A percentile compares a stretch with the other conserved stretches of the same genome.
phyloP scores from a whole-genome alignment of 1,140 invertebrate genomes.

The Aradophagus sp. region DNA sequence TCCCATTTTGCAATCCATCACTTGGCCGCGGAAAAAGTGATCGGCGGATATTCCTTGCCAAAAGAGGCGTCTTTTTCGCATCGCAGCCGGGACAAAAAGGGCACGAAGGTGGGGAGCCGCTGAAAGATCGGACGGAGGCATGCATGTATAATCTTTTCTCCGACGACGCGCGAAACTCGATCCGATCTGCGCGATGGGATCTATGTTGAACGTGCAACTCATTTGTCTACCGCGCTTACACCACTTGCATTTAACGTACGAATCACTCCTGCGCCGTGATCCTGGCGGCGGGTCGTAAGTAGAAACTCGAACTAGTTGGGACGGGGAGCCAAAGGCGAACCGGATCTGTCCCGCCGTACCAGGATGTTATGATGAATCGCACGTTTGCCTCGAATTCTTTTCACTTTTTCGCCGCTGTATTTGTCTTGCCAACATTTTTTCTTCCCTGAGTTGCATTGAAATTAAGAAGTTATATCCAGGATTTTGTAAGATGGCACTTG shows the following conservation, averaged over 20 bases:
- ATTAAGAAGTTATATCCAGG: constrained; percentile 15
- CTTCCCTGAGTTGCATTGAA: constrained; percentile 5
- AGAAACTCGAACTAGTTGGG: constrained; percentile 61
- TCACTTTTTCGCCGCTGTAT: constrained; percentile 36
- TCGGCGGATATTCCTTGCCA: constrained; percentile 42
- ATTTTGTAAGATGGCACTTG: background rate
- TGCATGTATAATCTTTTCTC: constrained; percentile 62
- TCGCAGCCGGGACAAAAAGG: constrained; percentile 12
- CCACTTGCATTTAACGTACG: constrained; percentile 59
- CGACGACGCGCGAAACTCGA: constrained; percentile 71
- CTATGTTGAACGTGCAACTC: constrained; percentile 71
- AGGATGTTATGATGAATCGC: constrained; percentile 49
- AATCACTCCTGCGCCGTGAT: constrained; percentile 46
- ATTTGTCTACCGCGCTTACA: constrained; percentile 71
- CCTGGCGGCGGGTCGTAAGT: constrained; percentile 50
- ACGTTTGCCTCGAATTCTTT: constrained; percentile 45
- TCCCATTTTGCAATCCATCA: constrained; percentile 64
- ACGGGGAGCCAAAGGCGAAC: constrained; percentile 54
- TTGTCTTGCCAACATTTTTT: constrained; percentile 22
- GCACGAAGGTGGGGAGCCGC: constrained; percentile 12
- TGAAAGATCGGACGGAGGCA: constrained; percentile 29
- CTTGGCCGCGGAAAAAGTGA: constrained; percentile 48
- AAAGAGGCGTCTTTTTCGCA: constrained; percentile 25
- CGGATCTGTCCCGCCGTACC: constrained; percentile 48
- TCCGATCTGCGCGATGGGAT: constrained; percentile 69